phyloP scores from a whole-genome alignment of 2,888 invertebrate species.

The Thyatira batis region DNA sequence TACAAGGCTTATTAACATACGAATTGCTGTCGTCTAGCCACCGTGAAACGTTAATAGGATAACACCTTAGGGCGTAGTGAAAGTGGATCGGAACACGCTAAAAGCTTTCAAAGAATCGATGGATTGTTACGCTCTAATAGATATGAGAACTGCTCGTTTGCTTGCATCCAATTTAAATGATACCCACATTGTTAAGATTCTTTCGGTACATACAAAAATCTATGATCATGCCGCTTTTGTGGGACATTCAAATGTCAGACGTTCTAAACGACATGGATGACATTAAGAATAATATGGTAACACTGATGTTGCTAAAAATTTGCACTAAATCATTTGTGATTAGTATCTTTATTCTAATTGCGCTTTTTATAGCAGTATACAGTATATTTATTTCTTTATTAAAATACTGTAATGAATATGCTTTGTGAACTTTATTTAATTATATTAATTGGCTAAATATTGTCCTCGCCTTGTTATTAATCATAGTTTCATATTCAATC shows the following conservation, averaged over 20 bases:
- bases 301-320: not conserved
- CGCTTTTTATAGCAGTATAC: not conserved
- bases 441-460: too few relatives aligned
- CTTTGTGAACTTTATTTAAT: too few relatives aligned
- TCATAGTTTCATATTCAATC: too few relatives aligned
- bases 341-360: not conserved
- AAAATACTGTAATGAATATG: too few relatives aligned
- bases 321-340: not conserved
- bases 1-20: conserved; percentile 65
- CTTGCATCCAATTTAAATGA: not conserved
- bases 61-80: conserved; percentile 62
- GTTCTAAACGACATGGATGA: not conserved
- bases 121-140: conserved; percentile 13
- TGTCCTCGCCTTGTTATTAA: too few relatives aligned
- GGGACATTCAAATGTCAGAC: not conserved
- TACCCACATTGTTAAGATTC: not conserved
- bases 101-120: conserved; percentile 13
- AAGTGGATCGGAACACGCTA: conserved; percentile 44
- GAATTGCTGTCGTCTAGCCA: conserved; percentile 64
- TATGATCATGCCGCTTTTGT: not conserved
- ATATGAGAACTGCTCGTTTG: not conserved
- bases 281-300: not conserved
- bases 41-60: conserved; percentile 57
- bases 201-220: not conserved
- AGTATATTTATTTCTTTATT: too few relatives aligned